These are phyloP conservation scores for Drosophila percnosoma DNA, from an alignment of 2,888 invertebrate species.

Conservation along the genomic window DNA sequence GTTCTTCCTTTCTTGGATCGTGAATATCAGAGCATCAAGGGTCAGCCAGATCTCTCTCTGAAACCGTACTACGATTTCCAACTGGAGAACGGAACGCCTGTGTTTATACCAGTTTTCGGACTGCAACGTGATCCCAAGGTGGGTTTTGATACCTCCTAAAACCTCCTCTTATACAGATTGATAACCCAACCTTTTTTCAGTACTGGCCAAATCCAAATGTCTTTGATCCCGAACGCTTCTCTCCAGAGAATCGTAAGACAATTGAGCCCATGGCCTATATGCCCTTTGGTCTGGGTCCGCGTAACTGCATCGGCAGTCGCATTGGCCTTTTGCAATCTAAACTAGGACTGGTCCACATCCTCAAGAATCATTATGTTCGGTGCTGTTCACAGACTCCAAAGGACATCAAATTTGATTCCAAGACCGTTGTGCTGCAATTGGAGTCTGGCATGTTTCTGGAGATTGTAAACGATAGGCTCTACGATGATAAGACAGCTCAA, in stretches of 20 bases:
- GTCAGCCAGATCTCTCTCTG: constrained; percentile 68
- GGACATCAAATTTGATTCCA: constrained; percentile 76
- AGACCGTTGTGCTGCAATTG: constrained; percentile 75
- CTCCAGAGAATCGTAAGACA: constrained; percentile 71
- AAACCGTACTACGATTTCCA: constrained; percentile 78
- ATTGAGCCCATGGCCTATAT: constrained; percentile 76
- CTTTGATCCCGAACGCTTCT: constrained; percentile 84
- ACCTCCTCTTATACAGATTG: no score
- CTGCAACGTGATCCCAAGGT: constrained; percentile 84
- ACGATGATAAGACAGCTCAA: constrained; percentile 42
- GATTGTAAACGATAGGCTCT: constrained; percentile 77
- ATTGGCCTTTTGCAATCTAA: constrained; percentile 82
- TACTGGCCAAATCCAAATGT: constrained; percentile 81
- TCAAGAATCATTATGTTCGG: constrained; percentile 81
- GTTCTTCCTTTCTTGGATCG: constrained; percentile 84
- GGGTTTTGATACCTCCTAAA: background rate
- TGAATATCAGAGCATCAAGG: constrained; percentile 65
- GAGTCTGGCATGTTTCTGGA: constrained; percentile 73
- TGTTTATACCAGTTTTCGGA: constrained; percentile 81
- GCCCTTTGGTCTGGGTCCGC: constrained; percentile 83
- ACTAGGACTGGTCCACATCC: constrained; percentile 80
- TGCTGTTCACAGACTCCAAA: constrained; percentile 64
- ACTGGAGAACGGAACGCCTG: constrained; percentile 79
- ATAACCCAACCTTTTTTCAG: constrained; percentile 47
- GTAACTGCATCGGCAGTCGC: constrained; percentile 83